Evolutionary conservation across 2,113 vertebrate species (phyloP).

Genomic region (Hemiprocne comata): DNA sequence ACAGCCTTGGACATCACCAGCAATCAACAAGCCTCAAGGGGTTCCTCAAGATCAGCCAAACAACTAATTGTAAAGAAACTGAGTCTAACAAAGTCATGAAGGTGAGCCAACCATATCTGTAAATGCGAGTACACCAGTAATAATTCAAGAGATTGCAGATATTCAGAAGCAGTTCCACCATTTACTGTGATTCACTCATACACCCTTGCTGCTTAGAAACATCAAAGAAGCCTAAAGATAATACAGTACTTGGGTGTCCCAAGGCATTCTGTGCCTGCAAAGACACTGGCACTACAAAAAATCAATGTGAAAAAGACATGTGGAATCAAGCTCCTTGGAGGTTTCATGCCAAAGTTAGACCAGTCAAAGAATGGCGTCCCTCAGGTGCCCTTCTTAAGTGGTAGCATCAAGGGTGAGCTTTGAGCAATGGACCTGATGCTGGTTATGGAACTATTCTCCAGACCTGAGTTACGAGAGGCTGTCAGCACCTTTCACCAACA

Average conservation of each 20-base stretch:
- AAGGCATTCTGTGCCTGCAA: background rate
- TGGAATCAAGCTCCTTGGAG: background rate
- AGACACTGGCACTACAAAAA: background rate
- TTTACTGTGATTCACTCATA: background rate
- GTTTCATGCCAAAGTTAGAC: background rate
- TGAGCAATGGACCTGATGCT: background rate
- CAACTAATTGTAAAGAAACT: background rate
- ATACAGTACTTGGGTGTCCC: fast-evolving
- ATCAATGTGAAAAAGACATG: background rate
- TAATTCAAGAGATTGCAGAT: background rate
- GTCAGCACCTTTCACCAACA: conserved; percentile 45
- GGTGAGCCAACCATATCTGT: background rate
- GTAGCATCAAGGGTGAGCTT: background rate
- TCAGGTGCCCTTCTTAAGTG: background rate
- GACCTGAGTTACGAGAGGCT: background rate
- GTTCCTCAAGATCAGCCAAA: background rate
- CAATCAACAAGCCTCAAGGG: background rate
- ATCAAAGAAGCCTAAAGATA: background rate
- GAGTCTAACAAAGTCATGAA: background rate
- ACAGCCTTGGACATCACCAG: background rate
- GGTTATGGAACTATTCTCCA: background rate
- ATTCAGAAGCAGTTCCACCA: background rate
- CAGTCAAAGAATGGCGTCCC: background rate
- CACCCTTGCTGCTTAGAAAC: background rate
- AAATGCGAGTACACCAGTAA: background rate